Percentiles rank a stretch among this genome's conserved stretches.
phyloP scores from a whole-genome alignment of 1,140 invertebrate species.

The Macrostomum lignano region DNA sequence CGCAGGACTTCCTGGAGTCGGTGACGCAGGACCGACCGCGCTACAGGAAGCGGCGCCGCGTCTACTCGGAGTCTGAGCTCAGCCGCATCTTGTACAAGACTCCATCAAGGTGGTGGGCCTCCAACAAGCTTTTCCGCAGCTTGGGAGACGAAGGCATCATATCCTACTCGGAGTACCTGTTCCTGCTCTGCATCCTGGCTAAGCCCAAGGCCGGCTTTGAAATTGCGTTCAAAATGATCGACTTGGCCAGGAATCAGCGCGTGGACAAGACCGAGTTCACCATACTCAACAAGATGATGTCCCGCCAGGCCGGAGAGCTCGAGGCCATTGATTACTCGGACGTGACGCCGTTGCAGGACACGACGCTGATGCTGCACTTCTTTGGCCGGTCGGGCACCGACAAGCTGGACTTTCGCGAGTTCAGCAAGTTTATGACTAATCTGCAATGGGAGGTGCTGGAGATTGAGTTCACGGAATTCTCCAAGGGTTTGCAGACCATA shows the following conservation, averaged over 20 bases:
- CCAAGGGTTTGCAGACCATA: conserved; percentile 56
- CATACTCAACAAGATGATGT: conserved; percentile 1
- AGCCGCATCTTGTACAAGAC: no score
- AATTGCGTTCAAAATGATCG: conserved; percentile 95
- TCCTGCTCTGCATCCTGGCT: conserved; percentile 29
- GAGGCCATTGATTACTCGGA: background rate
- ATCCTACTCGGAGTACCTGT: no score
- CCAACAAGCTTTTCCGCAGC: no score
- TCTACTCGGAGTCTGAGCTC: no score
- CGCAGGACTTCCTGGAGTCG: background rate
- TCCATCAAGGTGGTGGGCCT: no score
- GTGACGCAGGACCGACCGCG: no score
- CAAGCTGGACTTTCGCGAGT: conserved; percentile 65
- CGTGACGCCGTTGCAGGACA: conserved; percentile 35
- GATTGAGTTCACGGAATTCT: conserved; percentile 74
- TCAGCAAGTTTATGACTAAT: conserved; percentile 23
- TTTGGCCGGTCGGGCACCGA: conserved; percentile 68
- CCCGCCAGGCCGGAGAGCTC: background rate
- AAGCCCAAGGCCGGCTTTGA: conserved; percentile 75
- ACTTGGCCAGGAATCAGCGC: conserved; percentile 81
- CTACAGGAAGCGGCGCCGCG: no score
- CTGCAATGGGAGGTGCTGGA: conserved; percentile 83
- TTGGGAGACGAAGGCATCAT: no score
- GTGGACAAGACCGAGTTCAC: no score
- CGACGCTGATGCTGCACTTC: conserved; percentile 63